These are phyloP conservation scores for Tiliqua scincoides DNA, from an alignment of 2,113 vertebrate genomes.

Conservation along the genomic window DNA sequence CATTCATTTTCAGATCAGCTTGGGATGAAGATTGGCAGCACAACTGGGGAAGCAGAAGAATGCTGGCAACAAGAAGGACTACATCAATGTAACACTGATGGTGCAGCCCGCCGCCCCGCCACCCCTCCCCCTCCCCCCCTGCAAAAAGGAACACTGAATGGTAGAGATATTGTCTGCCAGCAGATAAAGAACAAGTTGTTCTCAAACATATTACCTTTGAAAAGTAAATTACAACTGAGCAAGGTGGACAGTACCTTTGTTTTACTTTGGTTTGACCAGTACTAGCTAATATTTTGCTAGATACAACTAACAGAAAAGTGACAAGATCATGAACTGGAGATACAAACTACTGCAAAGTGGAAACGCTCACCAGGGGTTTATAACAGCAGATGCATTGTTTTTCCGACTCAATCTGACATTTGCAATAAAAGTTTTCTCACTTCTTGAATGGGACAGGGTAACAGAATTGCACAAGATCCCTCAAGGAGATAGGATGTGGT, in stretches of 20 bases:
- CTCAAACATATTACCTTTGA: background rate
- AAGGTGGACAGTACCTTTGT: background rate
- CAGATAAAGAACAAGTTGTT: background rate
- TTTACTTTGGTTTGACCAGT: background rate
- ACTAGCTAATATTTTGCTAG: background rate
- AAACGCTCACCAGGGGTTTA: background rate
- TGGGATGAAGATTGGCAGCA: too few relatives aligned
- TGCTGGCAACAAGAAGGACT: too few relatives aligned
- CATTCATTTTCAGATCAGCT: too few relatives aligned
- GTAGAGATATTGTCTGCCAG: background rate
- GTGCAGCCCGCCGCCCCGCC: too few relatives aligned
- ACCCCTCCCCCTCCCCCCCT: too few relatives aligned
- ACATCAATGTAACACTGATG: too few relatives aligned
- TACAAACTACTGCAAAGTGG: background rate
- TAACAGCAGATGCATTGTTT: background rate
- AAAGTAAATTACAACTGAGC: background rate
- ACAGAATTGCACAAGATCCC: too few relatives aligned
- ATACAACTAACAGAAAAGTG: background rate
- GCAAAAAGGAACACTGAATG: background rate
- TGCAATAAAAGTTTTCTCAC: slow-evolving; percentile 3
- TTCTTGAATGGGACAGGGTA: background rate
- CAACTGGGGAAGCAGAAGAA: too few relatives aligned
- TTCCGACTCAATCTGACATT: background rate
- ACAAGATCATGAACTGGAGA: rapidly evolving
- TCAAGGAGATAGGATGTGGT: too few relatives aligned